Conservation (phyloP, 2,113 vertebrate genomes). For the Austrofundulus limnaeus region DNA sequence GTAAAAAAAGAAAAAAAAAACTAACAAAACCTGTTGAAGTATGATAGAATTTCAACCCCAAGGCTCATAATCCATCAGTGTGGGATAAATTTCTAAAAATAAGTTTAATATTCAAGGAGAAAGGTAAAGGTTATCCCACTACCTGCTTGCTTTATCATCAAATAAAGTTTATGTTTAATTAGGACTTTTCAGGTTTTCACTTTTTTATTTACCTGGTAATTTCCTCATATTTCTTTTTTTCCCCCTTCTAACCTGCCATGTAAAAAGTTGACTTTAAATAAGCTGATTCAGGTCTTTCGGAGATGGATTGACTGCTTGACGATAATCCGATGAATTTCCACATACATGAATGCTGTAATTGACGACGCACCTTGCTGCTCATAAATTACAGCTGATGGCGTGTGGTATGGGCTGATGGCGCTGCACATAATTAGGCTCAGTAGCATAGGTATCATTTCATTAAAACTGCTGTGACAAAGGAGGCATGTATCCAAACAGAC, state of each 20-base stretch:
- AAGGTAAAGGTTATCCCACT: conserved; percentile 33
- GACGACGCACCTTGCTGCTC: conserved; percentile 56
- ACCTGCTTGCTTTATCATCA: conserved; percentile 10
- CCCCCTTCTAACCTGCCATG: conserved; percentile 1
- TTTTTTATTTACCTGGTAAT: conserved; percentile 13
- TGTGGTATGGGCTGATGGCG: conserved; percentile 50
- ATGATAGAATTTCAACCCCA: conserved; percentile 30
- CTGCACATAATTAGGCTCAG: conserved; percentile 60
- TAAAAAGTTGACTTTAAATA: conserved; percentile 52
- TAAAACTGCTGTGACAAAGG: conserved; percentile 66
- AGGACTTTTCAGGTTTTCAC: conserved; percentile 3
- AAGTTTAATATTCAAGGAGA: conserved; percentile 41
- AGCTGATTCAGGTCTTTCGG: conserved; percentile 57
- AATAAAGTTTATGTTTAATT: conserved; percentile 27
- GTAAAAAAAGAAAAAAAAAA: conserved; percentile 44
- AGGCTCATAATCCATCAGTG: conserved; percentile 58
- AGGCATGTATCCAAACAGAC: conserved; percentile 48
- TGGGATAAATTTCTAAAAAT: conserved; percentile 38
- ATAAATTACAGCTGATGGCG: conserved; percentile 69
- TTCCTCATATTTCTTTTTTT: conserved; percentile 30
- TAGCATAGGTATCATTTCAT: conserved; percentile 72
- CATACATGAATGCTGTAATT: conserved; percentile 65
- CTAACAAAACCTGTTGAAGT: conserved; percentile 30
- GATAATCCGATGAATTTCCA: conserved; percentile 67
- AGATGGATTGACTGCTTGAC: conserved; percentile 66